These are phyloP conservation scores for Melinopterus prodromus DNA, from an alignment of 2,888 invertebrate genomes.

Conservation along the genomic window DNA sequence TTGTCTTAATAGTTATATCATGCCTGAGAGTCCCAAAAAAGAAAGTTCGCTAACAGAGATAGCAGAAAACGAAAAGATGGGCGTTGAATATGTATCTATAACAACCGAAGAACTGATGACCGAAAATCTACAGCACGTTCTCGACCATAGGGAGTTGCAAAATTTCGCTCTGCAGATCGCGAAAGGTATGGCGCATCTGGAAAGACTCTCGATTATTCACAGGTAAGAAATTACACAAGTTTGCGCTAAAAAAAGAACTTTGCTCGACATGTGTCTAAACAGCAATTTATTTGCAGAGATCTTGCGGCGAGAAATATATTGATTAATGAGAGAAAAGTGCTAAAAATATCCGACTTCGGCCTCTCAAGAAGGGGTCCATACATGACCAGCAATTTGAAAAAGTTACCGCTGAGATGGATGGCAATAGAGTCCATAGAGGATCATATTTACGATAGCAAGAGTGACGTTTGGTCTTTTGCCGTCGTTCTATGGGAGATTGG, in stretches of 20 bases:
- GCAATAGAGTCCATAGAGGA: slow-evolving; percentile 80
- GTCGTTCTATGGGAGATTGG: slow-evolving; percentile 86
- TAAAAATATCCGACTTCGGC: slow-evolving; percentile 87
- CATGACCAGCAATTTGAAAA: slow-evolving; percentile 65
- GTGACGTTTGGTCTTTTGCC: slow-evolving; percentile 86
- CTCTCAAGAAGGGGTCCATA: slow-evolving; percentile 79
- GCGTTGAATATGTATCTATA: neutral
- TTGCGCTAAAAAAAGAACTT: too few species aligned
- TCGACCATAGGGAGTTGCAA: slow-evolving; percentile 65
- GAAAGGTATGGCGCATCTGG: slow-evolving; percentile 80
- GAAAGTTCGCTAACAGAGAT: neutral
- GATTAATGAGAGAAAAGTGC: slow-evolving; percentile 72
- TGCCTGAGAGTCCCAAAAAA: neutral
- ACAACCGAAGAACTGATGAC: neutral
- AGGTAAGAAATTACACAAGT: slow-evolving; percentile 61
- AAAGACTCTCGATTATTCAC: slow-evolving; percentile 74
- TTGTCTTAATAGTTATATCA: neutral
- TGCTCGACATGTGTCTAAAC: too few species aligned
- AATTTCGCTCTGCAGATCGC: slow-evolving; percentile 85
- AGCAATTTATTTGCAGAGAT: slow-evolving; percentile 65
- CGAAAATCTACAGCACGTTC: slow-evolving; percentile 40
- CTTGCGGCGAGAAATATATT: slow-evolving; percentile 83
- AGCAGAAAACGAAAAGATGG: neutral
- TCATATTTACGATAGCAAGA: slow-evolving; percentile 76
- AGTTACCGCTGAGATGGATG: slow-evolving; percentile 80